phyloP scores from a whole-genome alignment of 2,888 invertebrate species.

The Schizaphis graminum region DNA sequence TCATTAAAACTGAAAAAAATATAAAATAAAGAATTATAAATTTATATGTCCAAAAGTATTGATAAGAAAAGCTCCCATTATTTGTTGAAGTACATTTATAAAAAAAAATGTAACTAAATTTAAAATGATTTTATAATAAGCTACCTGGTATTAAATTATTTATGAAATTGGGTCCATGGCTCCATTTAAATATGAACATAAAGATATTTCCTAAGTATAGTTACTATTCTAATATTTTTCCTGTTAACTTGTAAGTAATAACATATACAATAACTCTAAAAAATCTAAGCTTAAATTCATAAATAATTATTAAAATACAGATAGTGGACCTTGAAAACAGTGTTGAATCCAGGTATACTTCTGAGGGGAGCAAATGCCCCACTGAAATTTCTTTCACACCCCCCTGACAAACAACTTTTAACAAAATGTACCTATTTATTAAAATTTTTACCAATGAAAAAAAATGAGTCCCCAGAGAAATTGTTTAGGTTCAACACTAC shows the following conservation, averaged over 20 bases:
- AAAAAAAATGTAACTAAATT: not conserved
- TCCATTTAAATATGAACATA: not conserved
- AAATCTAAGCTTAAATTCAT: not conserved
- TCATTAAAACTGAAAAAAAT: conserved; percentile 77
- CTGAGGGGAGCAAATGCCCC: too few relatives aligned
- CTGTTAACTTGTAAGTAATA: not conserved
- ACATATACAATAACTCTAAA: not conserved
- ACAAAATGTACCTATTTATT: too few relatives aligned
- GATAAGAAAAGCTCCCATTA: not conserved
- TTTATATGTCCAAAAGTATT: not conserved
- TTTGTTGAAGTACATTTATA: not conserved
- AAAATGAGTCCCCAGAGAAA: too few relatives aligned
- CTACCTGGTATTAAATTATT: not conserved
- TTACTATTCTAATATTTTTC: not conserved
- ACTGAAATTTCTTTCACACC: too few relatives aligned
- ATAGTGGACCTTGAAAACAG: too few relatives aligned
- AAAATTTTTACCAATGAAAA: too few relatives aligned
- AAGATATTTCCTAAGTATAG: not conserved
- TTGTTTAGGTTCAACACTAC: too few relatives aligned
- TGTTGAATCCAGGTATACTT: too few relatives aligned
- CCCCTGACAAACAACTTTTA: too few relatives aligned
- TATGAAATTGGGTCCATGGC: not conserved
- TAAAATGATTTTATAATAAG: not conserved
- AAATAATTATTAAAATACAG: not conserved
- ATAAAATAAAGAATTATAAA: conserved; percentile 30